Conservation (phyloP, 37 sponge, comb jelly and placozoan genomes). For the Aplysina aerophoba region DNA sequence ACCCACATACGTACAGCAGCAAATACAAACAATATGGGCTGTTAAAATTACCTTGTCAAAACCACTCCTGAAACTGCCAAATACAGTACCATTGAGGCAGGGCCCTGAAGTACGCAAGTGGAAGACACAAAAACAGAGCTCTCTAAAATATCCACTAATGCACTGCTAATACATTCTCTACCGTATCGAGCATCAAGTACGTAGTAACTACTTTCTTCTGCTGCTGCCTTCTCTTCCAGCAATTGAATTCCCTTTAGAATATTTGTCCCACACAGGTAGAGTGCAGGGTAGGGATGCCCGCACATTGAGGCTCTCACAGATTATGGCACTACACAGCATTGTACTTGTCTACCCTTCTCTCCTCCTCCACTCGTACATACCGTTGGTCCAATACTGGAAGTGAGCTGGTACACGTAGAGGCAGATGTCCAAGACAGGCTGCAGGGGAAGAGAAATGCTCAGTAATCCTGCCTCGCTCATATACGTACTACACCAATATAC, state of each 20-base stretch:
- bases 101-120: constrained; percentile 56
- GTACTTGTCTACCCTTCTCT: no score
- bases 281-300: no score
- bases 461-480: no score
- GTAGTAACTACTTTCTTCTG: no score
- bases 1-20: background rate
- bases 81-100: constrained; percentile 75
- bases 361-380: constrained; percentile 14
- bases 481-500: no score
- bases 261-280: no score
- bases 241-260: no score
- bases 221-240: no score
- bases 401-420: constrained; percentile 58
- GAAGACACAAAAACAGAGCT: background rate
- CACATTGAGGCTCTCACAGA: background rate
- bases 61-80: constrained; percentile 81
- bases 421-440: constrained; percentile 75
- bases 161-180: no score
- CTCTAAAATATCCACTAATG: background rate
- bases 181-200: no score
- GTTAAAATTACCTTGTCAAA: constrained; percentile 65
- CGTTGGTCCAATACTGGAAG: constrained; percentile 54
- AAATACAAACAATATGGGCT: background rate
- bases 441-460: background rate
- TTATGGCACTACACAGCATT: background rate